These are phyloP conservation scores for Ailuropoda melanoleuca DNA, from an alignment of 2,113 vertebrate species.

Conservation along the genomic window DNA sequence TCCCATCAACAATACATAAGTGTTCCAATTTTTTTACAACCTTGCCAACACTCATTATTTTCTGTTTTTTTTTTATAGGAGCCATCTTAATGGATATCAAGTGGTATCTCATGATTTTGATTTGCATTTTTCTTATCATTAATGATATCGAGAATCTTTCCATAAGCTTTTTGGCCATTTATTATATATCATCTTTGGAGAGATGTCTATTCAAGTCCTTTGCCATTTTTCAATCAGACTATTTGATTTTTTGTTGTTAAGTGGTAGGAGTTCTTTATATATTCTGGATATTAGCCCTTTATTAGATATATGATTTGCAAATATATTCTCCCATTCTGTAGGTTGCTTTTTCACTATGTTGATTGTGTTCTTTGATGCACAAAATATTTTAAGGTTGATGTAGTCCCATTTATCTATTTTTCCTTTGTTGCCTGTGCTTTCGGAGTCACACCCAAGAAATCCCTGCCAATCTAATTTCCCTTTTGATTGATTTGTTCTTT, in stretches of 20 bases:
- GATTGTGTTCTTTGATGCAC: not conserved
- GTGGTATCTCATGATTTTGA: not conserved
- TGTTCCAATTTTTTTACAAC: not conserved
- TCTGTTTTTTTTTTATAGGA: not conserved
- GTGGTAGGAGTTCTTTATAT: not conserved
- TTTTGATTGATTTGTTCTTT: not conserved
- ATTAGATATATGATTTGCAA: not conserved
- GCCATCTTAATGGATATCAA: not conserved
- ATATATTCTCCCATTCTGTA: not conserved
- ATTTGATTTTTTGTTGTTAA: not conserved
- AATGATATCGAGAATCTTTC: not conserved
- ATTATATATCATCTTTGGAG: not conserved
- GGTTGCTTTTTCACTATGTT: not conserved
- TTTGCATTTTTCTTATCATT: not conserved
- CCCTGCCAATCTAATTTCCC: not conserved
- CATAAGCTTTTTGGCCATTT: not conserved
- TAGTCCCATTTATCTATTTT: not conserved
- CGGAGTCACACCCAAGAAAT: not conserved
- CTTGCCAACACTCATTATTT: not conserved
- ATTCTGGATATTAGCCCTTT: not conserved
- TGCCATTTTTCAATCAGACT: not conserved
- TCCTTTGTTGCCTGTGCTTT: not conserved
- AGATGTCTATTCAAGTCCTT: not conserved
- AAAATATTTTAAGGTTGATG: not conserved
- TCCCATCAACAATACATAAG: not conserved